Base-by-base conservation (phyloP, 2,797 vertebrate species). In the Protosalanx chinensis region DNA sequence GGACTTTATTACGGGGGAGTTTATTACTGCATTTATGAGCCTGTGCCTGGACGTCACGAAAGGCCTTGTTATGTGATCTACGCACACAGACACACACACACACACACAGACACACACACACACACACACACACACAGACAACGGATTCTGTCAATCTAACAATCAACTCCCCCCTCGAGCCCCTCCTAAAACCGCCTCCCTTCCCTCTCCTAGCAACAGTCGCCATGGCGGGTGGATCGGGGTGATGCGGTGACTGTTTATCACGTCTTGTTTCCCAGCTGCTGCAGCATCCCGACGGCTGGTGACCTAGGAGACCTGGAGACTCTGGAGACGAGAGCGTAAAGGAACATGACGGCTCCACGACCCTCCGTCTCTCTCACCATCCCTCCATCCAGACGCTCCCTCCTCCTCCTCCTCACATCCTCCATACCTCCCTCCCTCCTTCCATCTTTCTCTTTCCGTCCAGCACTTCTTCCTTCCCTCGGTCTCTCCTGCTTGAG, bases 161-260 rank as follows among this genome's bases (percentile, higher is more conserved):
- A 73, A 63, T 30, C 49, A 67, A 51, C n/a, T 27, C 23, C 23
- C 23, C 10, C 32, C 30, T 32, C 46, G 5, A 53, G 23, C 46
- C 58, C 70, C 23, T 16, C 64, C 56, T 13, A 61, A 51, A 61
- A 29, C 67, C 62, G 63, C 53, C 37, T n/a, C 8, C 65, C 33
- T 57, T 49, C 23, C 41, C 41, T 67, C 63, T 82, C 83, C 80
- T 86, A 84, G 86, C 83, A 91, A 88, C 85, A 65, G 81, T 86
- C 65, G 27, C 77, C 72, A 80, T 49, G 79, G 79, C 71, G 6
- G 35, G 70, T 64, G 27, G 77, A 83, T 84, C 72, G 80, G 77
- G 83, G 86, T 87, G 84, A 82, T 5, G 41, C 41, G 10, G 41
- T 46, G 13, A 46, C 75, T 12, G 64, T 65, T 61, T 20, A 74